Conservation (phyloP, 2,888 invertebrate species). For the Himalopsyche japonica region DNA sequence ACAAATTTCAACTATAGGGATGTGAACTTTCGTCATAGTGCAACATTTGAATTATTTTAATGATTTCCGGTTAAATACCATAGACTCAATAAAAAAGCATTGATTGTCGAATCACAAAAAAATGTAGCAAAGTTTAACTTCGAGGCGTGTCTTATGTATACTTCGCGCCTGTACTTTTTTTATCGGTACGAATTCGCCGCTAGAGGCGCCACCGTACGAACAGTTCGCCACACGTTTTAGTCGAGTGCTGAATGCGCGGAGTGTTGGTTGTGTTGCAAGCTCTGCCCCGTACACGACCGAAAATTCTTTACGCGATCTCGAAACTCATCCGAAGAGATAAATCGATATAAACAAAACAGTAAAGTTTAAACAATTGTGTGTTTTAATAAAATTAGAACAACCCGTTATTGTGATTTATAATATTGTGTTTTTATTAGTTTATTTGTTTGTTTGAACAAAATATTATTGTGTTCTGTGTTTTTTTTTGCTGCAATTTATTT, state of each 20-base stretch:
- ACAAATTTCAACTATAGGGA: too few relatives aligned
- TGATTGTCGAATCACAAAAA: not conserved
- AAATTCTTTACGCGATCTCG: not conserved
- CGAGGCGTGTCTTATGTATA: not conserved
- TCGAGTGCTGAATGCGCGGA: constrained; percentile 22
- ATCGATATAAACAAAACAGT: constrained; percentile 11
- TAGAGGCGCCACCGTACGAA: constrained; percentile 20
- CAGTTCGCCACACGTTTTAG: constrained; percentile 16
- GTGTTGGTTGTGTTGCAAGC: not conserved
- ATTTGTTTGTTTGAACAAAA: not conserved
- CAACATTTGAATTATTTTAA: too few relatives aligned
- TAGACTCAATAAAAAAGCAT: too few relatives aligned
- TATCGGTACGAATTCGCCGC: constrained; percentile 7
- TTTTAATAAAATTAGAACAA: not conserved
- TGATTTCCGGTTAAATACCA: too few relatives aligned
- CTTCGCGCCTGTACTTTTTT: not conserved
- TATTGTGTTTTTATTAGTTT: not conserved
- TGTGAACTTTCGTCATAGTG: too few relatives aligned
- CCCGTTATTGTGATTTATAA: not conserved
- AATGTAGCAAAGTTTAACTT: not conserved
- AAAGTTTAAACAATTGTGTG: not conserved
- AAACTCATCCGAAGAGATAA: not conserved
- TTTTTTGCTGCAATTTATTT: not conserved
- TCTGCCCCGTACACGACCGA: not conserved
- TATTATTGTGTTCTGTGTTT: not conserved